A percentile compares a stretch with the other conserved stretches of the same genome.
These are phyloP conservation scores for Dendroctonus valens DNA, from an alignment of 1,140 invertebrate genomes.

Conservation along the genomic window DNA sequence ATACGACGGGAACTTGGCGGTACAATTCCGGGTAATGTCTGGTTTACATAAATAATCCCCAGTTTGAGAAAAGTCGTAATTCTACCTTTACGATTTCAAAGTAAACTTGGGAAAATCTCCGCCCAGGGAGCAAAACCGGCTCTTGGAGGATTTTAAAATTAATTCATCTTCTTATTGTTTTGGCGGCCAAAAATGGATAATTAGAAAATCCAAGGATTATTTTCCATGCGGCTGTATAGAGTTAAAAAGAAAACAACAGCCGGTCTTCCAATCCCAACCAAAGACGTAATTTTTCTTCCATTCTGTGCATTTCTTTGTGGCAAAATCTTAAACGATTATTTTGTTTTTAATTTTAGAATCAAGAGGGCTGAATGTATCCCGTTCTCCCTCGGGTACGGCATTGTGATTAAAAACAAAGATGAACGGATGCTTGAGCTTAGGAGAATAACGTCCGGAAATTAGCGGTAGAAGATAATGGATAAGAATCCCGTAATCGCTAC, in stretches of 20 bases:
- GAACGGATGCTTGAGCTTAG: constrained; percentile 23
- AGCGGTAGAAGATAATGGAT: constrained; percentile 28
- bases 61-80: constrained; percentile 43
- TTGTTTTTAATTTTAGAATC: constrained; percentile 32
- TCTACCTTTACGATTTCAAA: constrained; percentile 46
- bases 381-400: constrained; percentile 21
- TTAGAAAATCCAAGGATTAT: no score
- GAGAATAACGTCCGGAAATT: constrained; percentile 30
- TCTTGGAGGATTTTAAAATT: no score
- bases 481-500: constrained; percentile 23
- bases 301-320: constrained; percentile 11
- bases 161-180: no score
- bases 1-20: constrained; percentile 19
- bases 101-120: constrained; percentile 37
- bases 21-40: constrained; percentile 34
- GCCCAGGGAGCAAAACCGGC: no score
- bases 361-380: constrained; percentile 11
- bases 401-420: constrained; percentile 34
- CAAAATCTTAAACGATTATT: constrained; percentile 26
- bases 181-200: no score
- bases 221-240: no score
- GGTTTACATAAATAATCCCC: constrained; percentile 44
- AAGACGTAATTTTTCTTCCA: constrained; percentile 7
- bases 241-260: neutral
- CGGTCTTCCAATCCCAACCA: constrained; percentile 2